Evolutionary conservation across 1,140 invertebrate genomes (phyloP), one percentile per base, ranked within the genome.

Genomic region (Trichogramma pretiosum): DNA sequence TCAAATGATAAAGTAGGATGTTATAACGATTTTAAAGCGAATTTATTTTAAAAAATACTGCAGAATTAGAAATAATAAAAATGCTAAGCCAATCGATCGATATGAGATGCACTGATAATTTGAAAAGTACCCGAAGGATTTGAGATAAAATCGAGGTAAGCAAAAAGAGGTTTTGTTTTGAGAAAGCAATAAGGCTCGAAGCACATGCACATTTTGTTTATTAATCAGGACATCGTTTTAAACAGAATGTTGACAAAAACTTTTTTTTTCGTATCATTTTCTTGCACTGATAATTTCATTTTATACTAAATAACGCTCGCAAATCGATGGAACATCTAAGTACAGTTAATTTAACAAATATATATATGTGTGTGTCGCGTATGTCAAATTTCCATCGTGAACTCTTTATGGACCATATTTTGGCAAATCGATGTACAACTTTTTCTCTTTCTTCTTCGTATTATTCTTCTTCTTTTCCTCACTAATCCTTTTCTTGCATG

Each of bases 181-280:
- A 63, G 55, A 59, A 65, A 64, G 60, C 66, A 60, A 60, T 65
- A 68, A 66, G 64, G 67, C 65, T 61, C 67, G 63, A 72, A 61
- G 65, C 69, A 69, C 69, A 72, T 72, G 69, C 69, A 72, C 67
- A 72, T 70, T 72, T 64, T 70, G 63, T 70, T 70, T 72, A 72
- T 72, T 72, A 68, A 70, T 70, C 60, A 66, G 65, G 63, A 72
- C 60, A 72, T 68, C 57, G 59, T 69, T 51, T 17, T 60, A 64
- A 72, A 71, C 61, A 3, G 69, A 63, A 65, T 61, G 48, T 59
- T 59, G 56, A 62, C 62, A 59, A 58, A 21, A 13, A n/a, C 16
- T 23, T 37, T 36, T 30, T 45, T 46, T 33, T 37, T 4, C 3
- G 4, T 22, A 3, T 36, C 37, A 14, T 38, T 19, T 3, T 16